Conservation (phyloP, 2,113 vertebrate species). For the Arizona elegans region DNA sequence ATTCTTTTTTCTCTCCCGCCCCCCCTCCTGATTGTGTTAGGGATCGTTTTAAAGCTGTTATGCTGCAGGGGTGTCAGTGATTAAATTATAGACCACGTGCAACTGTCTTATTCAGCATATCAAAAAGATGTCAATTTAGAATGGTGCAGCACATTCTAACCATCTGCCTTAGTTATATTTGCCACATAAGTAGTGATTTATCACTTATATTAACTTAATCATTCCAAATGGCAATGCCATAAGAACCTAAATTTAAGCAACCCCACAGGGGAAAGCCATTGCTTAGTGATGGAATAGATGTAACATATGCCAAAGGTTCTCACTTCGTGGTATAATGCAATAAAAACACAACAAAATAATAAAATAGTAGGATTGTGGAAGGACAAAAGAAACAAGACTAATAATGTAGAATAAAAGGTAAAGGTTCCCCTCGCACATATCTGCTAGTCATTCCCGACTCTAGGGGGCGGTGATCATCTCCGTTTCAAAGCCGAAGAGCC, state of each 20-base stretch:
- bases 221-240: not conserved
- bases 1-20: not conserved
- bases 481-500: no score
- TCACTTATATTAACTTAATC: not conserved
- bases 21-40: not conserved
- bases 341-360: not conserved
- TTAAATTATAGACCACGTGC: conserved; percentile 8
- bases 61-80: not conserved
- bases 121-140: not conserved
- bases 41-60: conserved; percentile 2
- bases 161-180: not conserved
- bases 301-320: not conserved
- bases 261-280: not conserved
- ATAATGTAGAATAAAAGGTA: not conserved
- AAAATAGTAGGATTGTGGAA: not conserved
- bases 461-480: no score
- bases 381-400: not conserved
- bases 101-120: conserved; percentile 8
- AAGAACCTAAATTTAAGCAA: not conserved
- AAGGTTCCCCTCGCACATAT: no score
- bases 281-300: not conserved
- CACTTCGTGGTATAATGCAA: not conserved
- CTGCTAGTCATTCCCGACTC: no score
- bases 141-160: not conserved
- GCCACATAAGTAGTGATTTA: not conserved